Percentiles rank a stretch among this genome's conserved stretches.
Conservation (phyloP, 2,888 invertebrate species). For the Eupithecia pulchellata region DNA sequence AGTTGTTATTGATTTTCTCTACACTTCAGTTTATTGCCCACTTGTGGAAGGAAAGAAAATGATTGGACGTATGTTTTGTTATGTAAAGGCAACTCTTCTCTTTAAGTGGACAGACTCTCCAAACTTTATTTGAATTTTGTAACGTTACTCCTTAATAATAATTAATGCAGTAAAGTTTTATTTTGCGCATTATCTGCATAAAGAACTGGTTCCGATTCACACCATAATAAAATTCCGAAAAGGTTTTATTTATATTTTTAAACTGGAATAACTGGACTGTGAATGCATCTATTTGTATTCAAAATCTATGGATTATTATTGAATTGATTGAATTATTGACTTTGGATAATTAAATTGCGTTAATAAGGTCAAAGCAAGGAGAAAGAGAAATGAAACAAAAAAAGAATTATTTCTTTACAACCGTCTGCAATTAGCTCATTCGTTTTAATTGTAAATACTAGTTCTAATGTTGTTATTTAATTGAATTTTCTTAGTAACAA, state of each 20-base stretch:
- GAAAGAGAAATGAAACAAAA: background rate
- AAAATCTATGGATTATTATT: background rate
- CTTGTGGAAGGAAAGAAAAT: no score
- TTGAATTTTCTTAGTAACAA: no score
- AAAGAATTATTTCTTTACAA: no score
- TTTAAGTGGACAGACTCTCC: background rate
- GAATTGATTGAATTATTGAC: no score
- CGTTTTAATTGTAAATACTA: no score
- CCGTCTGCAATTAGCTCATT: no score
- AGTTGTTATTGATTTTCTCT: no score
- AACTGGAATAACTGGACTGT: background rate
- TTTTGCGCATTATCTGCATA: conserved; percentile 1
- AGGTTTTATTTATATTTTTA: conserved; percentile 1
- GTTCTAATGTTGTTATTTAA: no score
- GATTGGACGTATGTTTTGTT: no score
- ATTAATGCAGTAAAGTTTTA: no score
- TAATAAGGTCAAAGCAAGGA: background rate
- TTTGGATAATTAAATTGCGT: background rate
- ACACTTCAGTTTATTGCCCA: no score
- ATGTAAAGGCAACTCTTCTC: background rate
- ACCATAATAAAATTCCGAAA: background rate
- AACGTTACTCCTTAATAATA: no score
- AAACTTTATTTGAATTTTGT: background rate
- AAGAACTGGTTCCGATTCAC: background rate
- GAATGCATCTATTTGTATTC: background rate